Evolutionary conservation across 2,888 invertebrate species (phyloP), one percentile per base, ranked within the genome.

Genomic region (Steromphala cineraria): DNA sequence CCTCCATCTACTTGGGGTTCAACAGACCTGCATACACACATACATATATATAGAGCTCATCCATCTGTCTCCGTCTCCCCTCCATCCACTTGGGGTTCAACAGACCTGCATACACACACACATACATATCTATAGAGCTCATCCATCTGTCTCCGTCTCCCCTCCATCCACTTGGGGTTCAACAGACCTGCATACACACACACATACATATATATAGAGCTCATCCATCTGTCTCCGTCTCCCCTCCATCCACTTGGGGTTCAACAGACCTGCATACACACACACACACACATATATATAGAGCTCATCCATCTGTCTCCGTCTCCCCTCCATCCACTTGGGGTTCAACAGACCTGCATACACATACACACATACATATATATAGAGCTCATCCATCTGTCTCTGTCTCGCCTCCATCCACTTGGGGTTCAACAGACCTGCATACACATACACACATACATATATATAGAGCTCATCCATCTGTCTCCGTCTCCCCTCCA

Each of bases 21-120:
- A 99, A 94, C 87, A 99, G 94, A 21, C 98, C 98, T 93, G 84
- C 36, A 7, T 7, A 36, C 36, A 36, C 4, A 4, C 36, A 36
- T 7, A 36, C 36, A 36, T 7, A 36, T 36, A 7, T 36, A 36
- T 90, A n/a, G n/a, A n/a, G n/a, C n/a, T 99, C 99, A 67, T 97
- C 96, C n/a, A 97, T 96, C 87, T 97, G 97, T 86, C 98, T 96
- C 93, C 99, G 99, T 17, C 98, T 95, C 93, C 99, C 98, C 93
- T 99, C 99, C 83, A 99, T 96, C 98, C 99, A 99, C 89, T 98
- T 96, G 19, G 98, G 98, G 95, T 99, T 99, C 88, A 99, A 94
- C 87, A 99, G 94, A 21, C 98, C 98, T 93, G 84, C 53, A 36
- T 7, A 36, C 4, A 36, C 4, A 4, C 36, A 36, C 36, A 36